Conservation (phyloP, 2,888 invertebrate species). For the Philereme vetulata region DNA sequence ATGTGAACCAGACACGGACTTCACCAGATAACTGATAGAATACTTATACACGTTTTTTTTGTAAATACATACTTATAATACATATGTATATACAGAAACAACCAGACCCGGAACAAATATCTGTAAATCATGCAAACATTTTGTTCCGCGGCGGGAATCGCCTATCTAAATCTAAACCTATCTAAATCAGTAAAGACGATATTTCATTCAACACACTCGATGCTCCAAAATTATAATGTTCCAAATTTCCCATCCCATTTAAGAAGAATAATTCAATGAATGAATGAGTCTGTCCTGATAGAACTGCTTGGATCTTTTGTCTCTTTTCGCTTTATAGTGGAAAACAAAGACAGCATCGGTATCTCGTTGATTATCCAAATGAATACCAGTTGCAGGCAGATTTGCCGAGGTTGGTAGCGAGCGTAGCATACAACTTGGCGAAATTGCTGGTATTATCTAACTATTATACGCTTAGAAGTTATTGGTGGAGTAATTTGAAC, state of each 20-base stretch:
- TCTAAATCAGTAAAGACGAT: no score
- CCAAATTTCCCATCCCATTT: no score
- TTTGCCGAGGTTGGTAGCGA: conserved; percentile 52
- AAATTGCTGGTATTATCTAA: conserved; percentile 24
- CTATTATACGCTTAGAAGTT: conserved; percentile 12
- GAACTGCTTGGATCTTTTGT: background rate
- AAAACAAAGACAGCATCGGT: conserved; percentile 18
- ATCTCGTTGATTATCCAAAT: conserved; percentile 64
- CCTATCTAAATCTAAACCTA: no score
- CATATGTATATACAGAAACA: no score
- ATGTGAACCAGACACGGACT: no score
- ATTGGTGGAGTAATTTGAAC: conserved; percentile 19
- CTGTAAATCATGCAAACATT: no score
- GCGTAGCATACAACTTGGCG: conserved; percentile 12
- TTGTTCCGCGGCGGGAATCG: no score
- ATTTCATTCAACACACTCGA: background rate
- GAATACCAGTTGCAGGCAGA: conserved; percentile 72
- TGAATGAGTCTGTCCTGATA: background rate
- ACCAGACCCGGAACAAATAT: no score
- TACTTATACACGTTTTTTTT: no score
- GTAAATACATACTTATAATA: no score
- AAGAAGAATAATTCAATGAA: no score
- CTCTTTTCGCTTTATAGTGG: background rate
- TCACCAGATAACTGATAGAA: no score
- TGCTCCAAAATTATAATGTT: background rate